Conservation (phyloP, 2,113 vertebrate genomes). For the Calyptomena viridis region DNA sequence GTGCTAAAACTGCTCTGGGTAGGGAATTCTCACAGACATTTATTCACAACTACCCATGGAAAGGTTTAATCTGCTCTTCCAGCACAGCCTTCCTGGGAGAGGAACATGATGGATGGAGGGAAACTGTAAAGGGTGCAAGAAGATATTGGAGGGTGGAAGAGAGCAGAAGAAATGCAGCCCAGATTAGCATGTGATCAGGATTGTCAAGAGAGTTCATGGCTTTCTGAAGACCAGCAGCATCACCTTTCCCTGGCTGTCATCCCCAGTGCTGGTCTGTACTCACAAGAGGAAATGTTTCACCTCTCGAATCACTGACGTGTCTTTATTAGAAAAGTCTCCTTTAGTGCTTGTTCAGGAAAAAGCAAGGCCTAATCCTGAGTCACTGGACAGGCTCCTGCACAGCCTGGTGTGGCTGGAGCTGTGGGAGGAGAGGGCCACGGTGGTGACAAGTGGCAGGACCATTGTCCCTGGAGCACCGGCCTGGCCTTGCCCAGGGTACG, state of each 20-base stretch:
- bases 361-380: not conserved
- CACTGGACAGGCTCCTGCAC: not conserved
- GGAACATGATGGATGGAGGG: not conserved
- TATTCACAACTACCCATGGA: not conserved
- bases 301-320: not conserved
- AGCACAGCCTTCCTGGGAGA: not conserved
- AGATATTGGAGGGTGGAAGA: not conserved
- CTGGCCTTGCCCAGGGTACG: rapidly evolving
- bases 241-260: not conserved
- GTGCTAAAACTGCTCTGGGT: not conserved
- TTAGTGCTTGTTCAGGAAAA: not conserved
- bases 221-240: not conserved
- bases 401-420: not conserved
- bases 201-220: not conserved
- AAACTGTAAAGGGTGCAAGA: not conserved
- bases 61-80: not conserved
- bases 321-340: not conserved
- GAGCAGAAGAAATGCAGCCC: not conserved
- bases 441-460: not conserved
- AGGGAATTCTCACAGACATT: not conserved
- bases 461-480: not conserved
- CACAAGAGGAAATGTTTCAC: not conserved
- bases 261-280: not conserved
- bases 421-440: not conserved
- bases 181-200: not conserved